Evolutionary conservation across 2,888 invertebrate genomes (phyloP), one percentile per base, ranked within the genome.

Genomic region (Chymomyza procnemis): DNA sequence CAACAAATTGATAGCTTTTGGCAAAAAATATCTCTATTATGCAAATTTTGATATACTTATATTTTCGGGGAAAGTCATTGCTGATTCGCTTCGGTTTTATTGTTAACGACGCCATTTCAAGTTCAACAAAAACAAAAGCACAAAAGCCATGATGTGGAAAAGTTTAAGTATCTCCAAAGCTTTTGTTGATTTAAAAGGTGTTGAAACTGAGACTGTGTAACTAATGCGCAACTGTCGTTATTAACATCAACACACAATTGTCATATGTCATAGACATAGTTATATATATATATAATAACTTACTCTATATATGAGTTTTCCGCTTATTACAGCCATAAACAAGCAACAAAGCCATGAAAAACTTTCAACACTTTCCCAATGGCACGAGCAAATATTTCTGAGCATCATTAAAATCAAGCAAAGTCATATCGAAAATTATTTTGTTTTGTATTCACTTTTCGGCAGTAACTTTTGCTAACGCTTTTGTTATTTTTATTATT

Each of bases 351-450:
- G 14, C 34, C 47, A 50, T 57, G 69, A 46, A 56, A 70, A 14
- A 72, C 78, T 78, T 80, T 82, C 80, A 82, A 82, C 83, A 80
- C 80, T 80, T 82, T 82, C 74, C 76, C 74, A 59, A 52, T 54
- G 80, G 78, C 78, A 78, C 82, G 69, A 74, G 71, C 55, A 47
- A 41, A 59, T n/a, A 61, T 57, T 73, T 73, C 34, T 68, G 64
- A 61, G 55, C 61, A 59, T 80, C 82, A 82, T 82, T 78, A 82
- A 78, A 78, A 71, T 41, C 78, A 76, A 66, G 71, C 71, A 65
- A 41, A 76, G 67, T 75, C 67, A 65, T 60, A 69, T 68, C 30
- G 50, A 22, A 58, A 64, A 16, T 22, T 4, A 18, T 50, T 50
- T 18, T 18, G 6, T 18, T 8, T 18, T 50, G 5, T 41, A 12